A percentile compares a stretch with the other conserved stretches of the same genome.
Evolutionary conservation across 2,888 invertebrate genomes (phyloP).

Genomic region (Gasteruption jaculator): DNA sequence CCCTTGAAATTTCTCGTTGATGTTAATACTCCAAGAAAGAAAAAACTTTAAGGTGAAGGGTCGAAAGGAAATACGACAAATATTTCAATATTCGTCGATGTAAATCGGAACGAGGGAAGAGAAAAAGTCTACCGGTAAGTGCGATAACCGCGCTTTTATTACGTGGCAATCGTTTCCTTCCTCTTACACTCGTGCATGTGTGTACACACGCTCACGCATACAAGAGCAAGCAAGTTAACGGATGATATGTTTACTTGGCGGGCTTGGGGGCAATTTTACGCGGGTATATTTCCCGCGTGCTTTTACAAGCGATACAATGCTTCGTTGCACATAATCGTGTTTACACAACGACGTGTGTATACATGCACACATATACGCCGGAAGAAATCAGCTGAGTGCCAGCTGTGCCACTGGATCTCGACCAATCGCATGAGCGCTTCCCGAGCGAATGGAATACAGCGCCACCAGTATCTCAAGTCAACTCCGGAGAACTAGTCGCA

Average conservation of each 20-base stretch:
- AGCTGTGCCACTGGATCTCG: constrained; percentile 39
- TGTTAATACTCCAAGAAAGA: too few species aligned
- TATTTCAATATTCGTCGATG: too few species aligned
- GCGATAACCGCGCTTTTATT: too few species aligned
- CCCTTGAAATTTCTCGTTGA: too few species aligned
- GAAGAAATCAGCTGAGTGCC: constrained; percentile 48
- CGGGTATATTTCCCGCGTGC: constrained; percentile 47
- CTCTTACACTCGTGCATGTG: too few species aligned
- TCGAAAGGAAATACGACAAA: too few species aligned
- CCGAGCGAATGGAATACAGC: too few species aligned
- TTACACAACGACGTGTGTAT: constrained; percentile 15
- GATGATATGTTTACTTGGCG: constrained; percentile 13
- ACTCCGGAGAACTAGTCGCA: constrained; percentile 27
- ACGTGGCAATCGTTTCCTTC: too few species aligned
- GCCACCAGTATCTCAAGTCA: too few species aligned
- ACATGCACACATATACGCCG: not conserved
- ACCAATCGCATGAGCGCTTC: too few species aligned
- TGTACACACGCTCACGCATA: too few species aligned
- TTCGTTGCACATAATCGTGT: constrained; percentile 2
- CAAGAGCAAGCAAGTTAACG: not conserved
- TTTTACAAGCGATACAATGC: constrained; percentile 11
- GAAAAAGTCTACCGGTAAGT: not conserved
- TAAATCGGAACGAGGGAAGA: not conserved
- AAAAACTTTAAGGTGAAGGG: too few species aligned
- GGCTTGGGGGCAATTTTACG: constrained; percentile 36